Base-by-base conservation (phyloP, 2,113 vertebrate species). In the Mus spicilegus region DNA sequence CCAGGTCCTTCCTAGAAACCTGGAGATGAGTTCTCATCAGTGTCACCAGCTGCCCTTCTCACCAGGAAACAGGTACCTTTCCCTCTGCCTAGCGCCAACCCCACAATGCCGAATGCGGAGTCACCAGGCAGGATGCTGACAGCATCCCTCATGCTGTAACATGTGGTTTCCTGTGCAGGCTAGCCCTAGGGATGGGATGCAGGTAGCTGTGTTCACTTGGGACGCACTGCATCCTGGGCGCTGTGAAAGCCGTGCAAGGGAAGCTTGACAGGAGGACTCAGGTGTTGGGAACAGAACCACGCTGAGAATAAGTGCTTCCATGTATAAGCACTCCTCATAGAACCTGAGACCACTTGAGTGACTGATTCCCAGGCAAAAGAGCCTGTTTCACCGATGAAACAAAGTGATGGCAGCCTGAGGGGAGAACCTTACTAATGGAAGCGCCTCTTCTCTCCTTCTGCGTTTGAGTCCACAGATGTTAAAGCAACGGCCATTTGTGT, bases 71-170 rank as follows among this genome's bases (percentile, higher is more conserved):
- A 1, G 12, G 46, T 9, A 22, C n/a, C 20, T 58, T 76, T 84
- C 16, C 5, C 26, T 39, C 58, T 70, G 61, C 20, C 51, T 10
- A 69, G 26, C 65, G 65, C n/a, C 92, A 56, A 49, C 19, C 54
- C 61, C 76, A 7, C 20, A 49, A 28, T 0, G 36, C 42, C 30
- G 42, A 22, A 56, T 8, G 7, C 0, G 36, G 26, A 46, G 70
- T 4, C 5, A 2, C 24, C 63, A n/a, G 39, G 63, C 0, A 54
- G 78, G 69, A 26, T 4, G 30, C 58, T 73, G 80, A 85, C 19
- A 0, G 26, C 69, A 30, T 87, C 7, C 1, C 16, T 22, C 2
- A 0, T 20, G 9, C 51, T 0, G 10, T 9, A 14, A 42, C 8
- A 17, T 8, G 20, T 3, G 33, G 54, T 58, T 33, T 76, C 54